A percentile compares a stretch with the other conserved stretches of the same genome.
phyloP scores from a whole-genome alignment of 2,888 invertebrate genomes.

The Heliothis peltigera region DNA sequence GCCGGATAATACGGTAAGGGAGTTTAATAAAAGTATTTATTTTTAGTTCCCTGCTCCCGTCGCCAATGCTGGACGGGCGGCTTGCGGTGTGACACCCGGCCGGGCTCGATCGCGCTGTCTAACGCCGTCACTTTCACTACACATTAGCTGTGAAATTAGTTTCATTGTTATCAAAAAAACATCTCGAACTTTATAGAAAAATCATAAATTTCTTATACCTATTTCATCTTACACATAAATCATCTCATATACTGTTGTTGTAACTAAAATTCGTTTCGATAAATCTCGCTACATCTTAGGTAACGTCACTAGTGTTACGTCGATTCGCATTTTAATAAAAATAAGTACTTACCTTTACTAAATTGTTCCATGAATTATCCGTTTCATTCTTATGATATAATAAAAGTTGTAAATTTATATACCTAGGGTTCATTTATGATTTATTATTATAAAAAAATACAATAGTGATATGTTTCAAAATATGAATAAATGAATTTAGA shows the following conservation, averaged over 20 bases:
- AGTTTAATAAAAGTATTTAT: slow-evolving; percentile 56
- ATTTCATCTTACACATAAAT: slow-evolving; percentile 17
- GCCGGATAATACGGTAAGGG: slow-evolving; percentile 23
- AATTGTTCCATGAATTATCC: slow-evolving; percentile 27
- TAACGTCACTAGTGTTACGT: slow-evolving; percentile 38
- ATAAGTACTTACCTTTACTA: slow-evolving; percentile 52
- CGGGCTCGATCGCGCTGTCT: slow-evolving; percentile 54
- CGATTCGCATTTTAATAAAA: slow-evolving; percentile 33
- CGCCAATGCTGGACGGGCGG: slow-evolving; percentile 78
- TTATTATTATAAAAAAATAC: not conserved
- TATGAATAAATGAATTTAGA: not conserved
- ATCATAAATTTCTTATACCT: slow-evolving; percentile 14
- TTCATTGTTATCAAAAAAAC: slow-evolving; percentile 43
- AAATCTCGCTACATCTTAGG: slow-evolving; percentile 33
- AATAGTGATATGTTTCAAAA: not conserved
- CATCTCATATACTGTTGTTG: slow-evolving; percentile 33
- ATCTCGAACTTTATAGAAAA: slow-evolving; percentile 16
- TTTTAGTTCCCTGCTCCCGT: slow-evolving; percentile 83
- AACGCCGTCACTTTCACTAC: slow-evolving; percentile 55
- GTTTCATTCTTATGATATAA: slow-evolving; percentile 16
- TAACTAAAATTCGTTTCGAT: slow-evolving; percentile 38
- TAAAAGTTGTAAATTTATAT: slow-evolving; percentile 2
- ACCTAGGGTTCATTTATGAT: slow-evolving; percentile 6
- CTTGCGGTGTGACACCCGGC: slow-evolving; percentile 79
- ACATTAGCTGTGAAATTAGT: slow-evolving; percentile 62